These are phyloP conservation scores for Xylocampa areola DNA, from an alignment of 2,888 invertebrate species.

Conservation along the genomic window DNA sequence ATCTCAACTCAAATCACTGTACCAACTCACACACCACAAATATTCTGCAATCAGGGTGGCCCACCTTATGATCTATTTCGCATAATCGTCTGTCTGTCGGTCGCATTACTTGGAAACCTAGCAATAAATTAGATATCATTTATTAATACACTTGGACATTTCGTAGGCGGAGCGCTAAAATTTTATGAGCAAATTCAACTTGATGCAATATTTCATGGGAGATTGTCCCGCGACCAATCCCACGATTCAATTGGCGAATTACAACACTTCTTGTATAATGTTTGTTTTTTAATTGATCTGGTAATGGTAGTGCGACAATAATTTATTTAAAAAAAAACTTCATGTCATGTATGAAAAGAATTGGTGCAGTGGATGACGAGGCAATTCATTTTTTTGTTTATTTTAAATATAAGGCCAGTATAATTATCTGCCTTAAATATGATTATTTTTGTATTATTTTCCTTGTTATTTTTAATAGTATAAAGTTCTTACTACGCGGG, in stretches of 20 bases:
- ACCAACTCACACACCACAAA: no score
- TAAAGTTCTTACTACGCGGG: no score
- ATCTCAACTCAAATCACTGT: no score
- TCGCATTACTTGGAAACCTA: constrained; percentile 25
- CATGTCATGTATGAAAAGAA: neutral
- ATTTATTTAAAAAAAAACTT: neutral
- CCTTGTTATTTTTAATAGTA: no score
- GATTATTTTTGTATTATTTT: no score
- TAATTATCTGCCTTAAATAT: no score
- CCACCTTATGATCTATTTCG: constrained; percentile 1
- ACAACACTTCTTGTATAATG: constrained; percentile 27
- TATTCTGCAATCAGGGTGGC: neutral
- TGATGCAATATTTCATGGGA: constrained; percentile 51
- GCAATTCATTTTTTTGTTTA: no score
- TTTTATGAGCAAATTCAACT: constrained; percentile 64
- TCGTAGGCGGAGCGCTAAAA: constrained; percentile 75
- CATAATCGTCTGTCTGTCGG: constrained; percentile 15
- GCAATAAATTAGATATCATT: constrained; percentile 53
- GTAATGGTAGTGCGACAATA: constrained; percentile 7
- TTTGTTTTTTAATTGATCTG: constrained; percentile 29
- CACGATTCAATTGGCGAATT: constrained; percentile 48
- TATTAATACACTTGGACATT: constrained; percentile 43
- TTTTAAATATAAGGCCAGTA: no score
- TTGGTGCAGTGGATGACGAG: no score
- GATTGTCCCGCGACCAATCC: constrained; percentile 46